These are phyloP conservation scores for Benitochromis conjunctus DNA, from an alignment of 2,113 vertebrate genomes.

Conservation along the genomic window DNA sequence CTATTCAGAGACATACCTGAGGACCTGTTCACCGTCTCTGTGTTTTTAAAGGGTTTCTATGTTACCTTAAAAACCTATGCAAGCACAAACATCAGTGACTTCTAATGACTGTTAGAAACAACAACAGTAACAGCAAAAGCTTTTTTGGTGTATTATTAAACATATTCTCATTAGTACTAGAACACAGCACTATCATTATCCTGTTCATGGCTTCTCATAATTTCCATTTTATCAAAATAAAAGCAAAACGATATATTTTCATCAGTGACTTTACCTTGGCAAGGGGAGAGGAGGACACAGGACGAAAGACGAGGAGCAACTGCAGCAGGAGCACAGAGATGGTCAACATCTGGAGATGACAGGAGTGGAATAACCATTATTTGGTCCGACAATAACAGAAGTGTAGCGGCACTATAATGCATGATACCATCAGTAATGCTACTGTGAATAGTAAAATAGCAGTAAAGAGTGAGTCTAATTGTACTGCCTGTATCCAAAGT, in stretches of 20 bases:
- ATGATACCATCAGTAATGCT: background rate
- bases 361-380: background rate
- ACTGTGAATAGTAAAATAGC: background rate
- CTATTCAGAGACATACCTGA: background rate
- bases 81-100: background rate
- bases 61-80: background rate
- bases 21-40: background rate
- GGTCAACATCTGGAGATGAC: background rate
- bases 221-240: background rate
- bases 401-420: accelerated
- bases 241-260: background rate
- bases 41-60: background rate
- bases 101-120: background rate
- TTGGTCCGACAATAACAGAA: background rate
- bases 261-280: background rate
- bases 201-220: background rate
- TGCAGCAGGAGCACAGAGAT: background rate
- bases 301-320: background rate
- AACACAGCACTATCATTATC: background rate
- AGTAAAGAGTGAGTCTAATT: background rate
- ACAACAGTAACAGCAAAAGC: background rate
- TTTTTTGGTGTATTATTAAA: background rate
- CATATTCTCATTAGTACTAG: background rate
- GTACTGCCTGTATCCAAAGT: background rate
- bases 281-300: background rate